These are phyloP conservation scores for Drosophila parabipectinata DNA, from an alignment of 1,140 invertebrate genomes.

Conservation along the genomic window DNA sequence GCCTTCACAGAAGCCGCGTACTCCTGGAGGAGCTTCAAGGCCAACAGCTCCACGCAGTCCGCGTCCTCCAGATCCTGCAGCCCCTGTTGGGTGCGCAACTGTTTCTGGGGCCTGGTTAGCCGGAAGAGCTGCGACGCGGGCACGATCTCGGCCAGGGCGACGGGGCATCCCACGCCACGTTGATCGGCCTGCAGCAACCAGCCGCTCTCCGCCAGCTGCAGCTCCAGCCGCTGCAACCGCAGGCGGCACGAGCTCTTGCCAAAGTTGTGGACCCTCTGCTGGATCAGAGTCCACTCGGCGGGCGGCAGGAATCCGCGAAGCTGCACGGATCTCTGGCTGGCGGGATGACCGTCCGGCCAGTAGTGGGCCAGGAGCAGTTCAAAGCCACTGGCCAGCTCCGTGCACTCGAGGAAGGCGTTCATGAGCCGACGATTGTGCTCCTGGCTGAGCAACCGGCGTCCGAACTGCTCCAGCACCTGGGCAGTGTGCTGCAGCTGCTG, in stretches of 20 bases:
- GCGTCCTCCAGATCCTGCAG: conserved; percentile 20
- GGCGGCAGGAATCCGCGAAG: conserved; percentile 56
- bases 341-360: conserved; percentile 58
- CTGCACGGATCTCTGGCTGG: conserved; percentile 1
- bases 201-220: conserved; percentile 47
- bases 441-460: conserved; percentile 45
- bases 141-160: conserved; percentile 38
- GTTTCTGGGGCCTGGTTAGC: conserved; percentile 46
- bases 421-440: conserved; percentile 73
- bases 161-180: conserved; percentile 14
- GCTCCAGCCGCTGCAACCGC: conserved; percentile 57
- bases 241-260: conserved; percentile 64
- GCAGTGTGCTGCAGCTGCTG: conserved; percentile 46
- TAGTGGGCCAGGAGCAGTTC: conserved; percentile 65
- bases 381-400: conserved; percentile 52
- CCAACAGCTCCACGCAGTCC: conserved; percentile 52
- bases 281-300: conserved; percentile 68
- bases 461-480: conserved; percentile 59
- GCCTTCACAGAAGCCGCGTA: conserved; percentile 9
- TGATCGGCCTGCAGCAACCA: conserved; percentile 45
- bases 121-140: conserved; percentile 15
- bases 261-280: conserved; percentile 76
- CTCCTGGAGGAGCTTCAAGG: conserved; percentile 31
- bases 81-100: conserved; percentile 34
- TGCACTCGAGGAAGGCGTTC: conserved; percentile 73